Conservation (phyloP, 2,113 vertebrate species). For the Cisticola juncidis region DNA sequence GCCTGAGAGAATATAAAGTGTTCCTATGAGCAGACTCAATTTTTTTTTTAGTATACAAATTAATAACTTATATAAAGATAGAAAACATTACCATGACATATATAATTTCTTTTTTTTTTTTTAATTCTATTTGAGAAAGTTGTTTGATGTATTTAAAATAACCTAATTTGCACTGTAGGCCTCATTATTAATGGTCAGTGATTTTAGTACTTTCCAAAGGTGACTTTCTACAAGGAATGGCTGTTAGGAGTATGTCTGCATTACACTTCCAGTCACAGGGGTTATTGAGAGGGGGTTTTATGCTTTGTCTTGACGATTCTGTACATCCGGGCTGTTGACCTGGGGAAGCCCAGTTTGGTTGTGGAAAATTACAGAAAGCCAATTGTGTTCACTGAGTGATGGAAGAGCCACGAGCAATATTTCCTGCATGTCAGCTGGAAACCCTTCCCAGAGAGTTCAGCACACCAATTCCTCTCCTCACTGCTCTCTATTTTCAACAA, state of each 20-base stretch:
- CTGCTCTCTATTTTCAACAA: slow-evolving; percentile 22
- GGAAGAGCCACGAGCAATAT: slow-evolving; percentile 36
- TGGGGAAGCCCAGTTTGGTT: background rate
- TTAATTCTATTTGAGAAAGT: slow-evolving; percentile 10
- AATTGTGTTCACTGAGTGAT: slow-evolving; percentile 36
- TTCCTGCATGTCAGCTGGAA: slow-evolving; percentile 38
- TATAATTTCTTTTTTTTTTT: background rate
- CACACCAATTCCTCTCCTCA: slow-evolving; percentile 37
- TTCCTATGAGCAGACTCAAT: background rate
- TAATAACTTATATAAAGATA: slow-evolving; percentile 60
- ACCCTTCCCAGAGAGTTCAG: slow-evolving; percentile 33
- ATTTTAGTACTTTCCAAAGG: slow-evolving; percentile 60
- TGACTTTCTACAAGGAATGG: slow-evolving; percentile 49
- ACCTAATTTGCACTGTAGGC: slow-evolving; percentile 9
- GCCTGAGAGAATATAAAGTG: slow-evolving; percentile 45
- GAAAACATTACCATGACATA: slow-evolving; percentile 9
- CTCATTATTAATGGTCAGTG: slow-evolving; percentile 56
- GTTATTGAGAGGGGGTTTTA: background rate
- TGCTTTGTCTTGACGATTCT: background rate
- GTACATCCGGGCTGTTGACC: slow-evolving; percentile 12
- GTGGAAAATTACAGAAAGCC: slow-evolving; percentile 51
- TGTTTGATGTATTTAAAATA: slow-evolving; percentile 39
- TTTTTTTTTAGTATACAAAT: slow-evolving; percentile 52
- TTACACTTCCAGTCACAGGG: background rate
- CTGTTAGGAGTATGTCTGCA: background rate